Conservation (phyloP, 1,140 invertebrate genomes). For the Gonioctena quinquepunctata region DNA sequence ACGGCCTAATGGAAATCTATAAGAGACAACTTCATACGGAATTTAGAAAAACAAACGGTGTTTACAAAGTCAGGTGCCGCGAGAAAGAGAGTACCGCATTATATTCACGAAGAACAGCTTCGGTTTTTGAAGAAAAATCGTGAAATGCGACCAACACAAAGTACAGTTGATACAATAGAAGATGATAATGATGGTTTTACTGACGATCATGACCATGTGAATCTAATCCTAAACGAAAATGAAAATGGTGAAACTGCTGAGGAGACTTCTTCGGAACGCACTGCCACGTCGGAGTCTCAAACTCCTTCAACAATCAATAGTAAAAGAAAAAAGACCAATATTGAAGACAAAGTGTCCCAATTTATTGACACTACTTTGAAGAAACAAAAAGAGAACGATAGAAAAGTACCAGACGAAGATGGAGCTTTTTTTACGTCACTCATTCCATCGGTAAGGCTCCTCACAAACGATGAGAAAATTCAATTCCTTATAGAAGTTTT, state of each 20-base stretch:
- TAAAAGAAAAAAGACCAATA: slow-evolving; percentile 9
- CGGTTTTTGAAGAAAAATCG: slow-evolving; percentile 8
- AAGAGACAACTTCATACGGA: slow-evolving; percentile 1
- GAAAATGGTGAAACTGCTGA: slow-evolving; percentile 4
- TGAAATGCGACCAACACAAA: slow-evolving; percentile 2
- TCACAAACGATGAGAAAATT: slow-evolving; percentile 3
- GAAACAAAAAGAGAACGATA: neutral
- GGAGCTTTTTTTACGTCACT: slow-evolving; percentile 1
- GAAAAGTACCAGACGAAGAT: slow-evolving; percentile 1
- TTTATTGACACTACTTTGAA: slow-evolving; percentile 12
- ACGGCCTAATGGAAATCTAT: slow-evolving; percentile 7
- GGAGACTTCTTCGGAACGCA: neutral
- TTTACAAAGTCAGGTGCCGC: slow-evolving; percentile 2
- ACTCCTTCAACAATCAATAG: neutral
- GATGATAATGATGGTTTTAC: slow-evolving; percentile 1
- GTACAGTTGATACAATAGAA: slow-evolving; percentile 3
- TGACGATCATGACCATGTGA: neutral
- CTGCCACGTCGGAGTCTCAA: slow-evolving; percentile 6
- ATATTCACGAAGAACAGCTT: slow-evolving; percentile 4
- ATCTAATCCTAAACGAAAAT: slow-evolving; percentile 4
- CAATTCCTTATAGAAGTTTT: neutral
- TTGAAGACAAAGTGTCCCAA: slow-evolving; percentile 6
- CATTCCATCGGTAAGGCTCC: neutral
- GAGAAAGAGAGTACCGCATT: slow-evolving; percentile 7
- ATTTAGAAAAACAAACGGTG: slow-evolving; percentile 5